Conservation (phyloP, 2,888 invertebrate species). For the Notocelia uddmanniana region DNA sequence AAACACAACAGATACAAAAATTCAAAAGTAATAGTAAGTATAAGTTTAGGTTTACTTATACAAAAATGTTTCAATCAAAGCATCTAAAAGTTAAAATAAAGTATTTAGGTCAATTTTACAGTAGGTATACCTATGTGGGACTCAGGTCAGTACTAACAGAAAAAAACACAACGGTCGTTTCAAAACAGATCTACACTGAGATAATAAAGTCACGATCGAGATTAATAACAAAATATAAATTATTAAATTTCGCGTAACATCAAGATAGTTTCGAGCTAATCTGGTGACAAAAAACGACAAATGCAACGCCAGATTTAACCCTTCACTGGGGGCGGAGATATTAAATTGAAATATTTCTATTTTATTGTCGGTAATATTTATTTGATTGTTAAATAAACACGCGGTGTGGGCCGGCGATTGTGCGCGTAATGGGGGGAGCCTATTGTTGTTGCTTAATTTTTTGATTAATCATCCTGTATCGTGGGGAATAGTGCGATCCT, state of each 20-base stretch:
- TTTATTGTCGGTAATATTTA: slow-evolving; percentile 85
- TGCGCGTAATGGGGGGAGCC: slow-evolving; percentile 75
- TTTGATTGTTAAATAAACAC: slow-evolving; percentile 86
- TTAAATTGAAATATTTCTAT: slow-evolving; percentile 85
- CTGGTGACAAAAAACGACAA: slow-evolving; percentile 70
- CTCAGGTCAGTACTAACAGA: slow-evolving; percentile 54
- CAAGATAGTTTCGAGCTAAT: slow-evolving; percentile 75
- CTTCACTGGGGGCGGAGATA: slow-evolving; percentile 77
- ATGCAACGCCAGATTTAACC: slow-evolving; percentile 72
- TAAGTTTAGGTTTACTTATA: too few relatives aligned
- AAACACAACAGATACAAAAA: too few relatives aligned
- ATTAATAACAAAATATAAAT: slow-evolving; percentile 67
- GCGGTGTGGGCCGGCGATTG: slow-evolving; percentile 82
- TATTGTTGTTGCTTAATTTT: slow-evolving; percentile 85
- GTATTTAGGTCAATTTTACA: slow-evolving; percentile 1
- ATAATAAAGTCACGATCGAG: slow-evolving; percentile 60
- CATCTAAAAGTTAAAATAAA: too few relatives aligned
- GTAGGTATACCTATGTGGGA: not conserved
- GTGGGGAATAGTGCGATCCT: slow-evolving; percentile 72
- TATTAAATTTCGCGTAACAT: slow-evolving; percentile 82
- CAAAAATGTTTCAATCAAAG: not conserved
- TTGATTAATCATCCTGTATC: slow-evolving; percentile 82
- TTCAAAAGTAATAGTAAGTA: too few relatives aligned
- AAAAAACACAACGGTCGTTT: slow-evolving; percentile 51
- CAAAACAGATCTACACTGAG: slow-evolving; percentile 55